A percentile compares a stretch with the other conserved stretches of the same genome.
phyloP scores from a whole-genome alignment of 2,797 vertebrate genomes.

The Trachops cirrhosus region DNA sequence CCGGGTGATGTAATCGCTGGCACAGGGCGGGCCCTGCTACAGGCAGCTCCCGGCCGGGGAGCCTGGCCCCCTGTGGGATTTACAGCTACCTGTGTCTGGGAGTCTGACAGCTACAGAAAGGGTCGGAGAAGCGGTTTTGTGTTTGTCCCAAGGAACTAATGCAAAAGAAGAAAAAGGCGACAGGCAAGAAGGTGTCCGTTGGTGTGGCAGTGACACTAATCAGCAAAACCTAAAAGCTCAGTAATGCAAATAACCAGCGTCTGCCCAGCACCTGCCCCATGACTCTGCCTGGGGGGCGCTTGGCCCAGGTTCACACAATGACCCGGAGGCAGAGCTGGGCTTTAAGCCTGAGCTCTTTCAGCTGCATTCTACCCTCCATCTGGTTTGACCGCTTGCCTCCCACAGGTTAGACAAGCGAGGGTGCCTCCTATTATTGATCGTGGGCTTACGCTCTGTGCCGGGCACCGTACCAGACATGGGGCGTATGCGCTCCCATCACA shows the following conservation, averaged over 20 bases:
- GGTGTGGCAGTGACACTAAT: not conserved
- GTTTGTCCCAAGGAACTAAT: conserved; percentile 57
- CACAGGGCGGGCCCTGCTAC: not conserved
- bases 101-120: conserved; percentile 37
- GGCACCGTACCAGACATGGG: not conserved
- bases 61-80: not conserved
- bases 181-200: not conserved
- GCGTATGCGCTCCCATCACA: not conserved
- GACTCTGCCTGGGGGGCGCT: not conserved
- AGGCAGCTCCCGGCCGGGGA: not conserved
- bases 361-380: not conserved
- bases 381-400: not conserved
- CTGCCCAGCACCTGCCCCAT: not conserved
- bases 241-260: not conserved
- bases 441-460: not conserved
- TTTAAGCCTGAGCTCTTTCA: not conserved
- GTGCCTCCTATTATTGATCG: not conserved
- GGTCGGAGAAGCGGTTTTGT: conserved; percentile 51
- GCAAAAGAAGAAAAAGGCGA: conserved; percentile 35
- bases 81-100: conserved; percentile 52
- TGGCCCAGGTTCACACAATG: not conserved
- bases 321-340: not conserved
- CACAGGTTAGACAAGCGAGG: not conserved
- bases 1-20: conserved; percentile 23
- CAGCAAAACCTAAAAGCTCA: not conserved